These are phyloP conservation scores for Ectropis grisescens DNA, from an alignment of 1,140 invertebrate species.

Conservation along the genomic window DNA sequence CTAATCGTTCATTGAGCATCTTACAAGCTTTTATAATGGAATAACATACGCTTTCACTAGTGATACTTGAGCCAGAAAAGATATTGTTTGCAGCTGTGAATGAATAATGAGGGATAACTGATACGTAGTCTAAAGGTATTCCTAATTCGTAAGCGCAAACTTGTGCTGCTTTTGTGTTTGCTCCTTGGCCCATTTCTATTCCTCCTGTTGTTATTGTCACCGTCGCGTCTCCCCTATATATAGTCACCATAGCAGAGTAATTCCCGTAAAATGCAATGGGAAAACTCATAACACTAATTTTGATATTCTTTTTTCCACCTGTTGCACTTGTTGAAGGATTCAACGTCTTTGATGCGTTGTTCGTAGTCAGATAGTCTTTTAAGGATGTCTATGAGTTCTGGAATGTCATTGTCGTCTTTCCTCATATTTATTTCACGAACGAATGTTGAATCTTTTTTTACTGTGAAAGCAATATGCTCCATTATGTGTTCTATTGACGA, in stretches of 20 bases:
- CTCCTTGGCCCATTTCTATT: constrained; percentile 88
- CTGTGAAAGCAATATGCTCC: constrained; percentile 81
- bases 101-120: constrained; percentile 76
- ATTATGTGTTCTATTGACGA: constrained; percentile 84
- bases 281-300: constrained; percentile 77
- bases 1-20: constrained; percentile 72
- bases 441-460: constrained; percentile 78
- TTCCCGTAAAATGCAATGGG: constrained; percentile 71
- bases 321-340: constrained; percentile 77
- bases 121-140: constrained; percentile 78
- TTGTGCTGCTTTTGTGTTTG: constrained; percentile 78
- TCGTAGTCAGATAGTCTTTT: constrained; percentile 70
- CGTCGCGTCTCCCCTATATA: constrained; percentile 82
- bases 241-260: constrained; percentile 75
- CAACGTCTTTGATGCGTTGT: constrained; percentile 66
- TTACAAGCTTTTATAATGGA: constrained; percentile 78
- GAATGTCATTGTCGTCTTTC: constrained; percentile 46
- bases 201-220: constrained; percentile 83
- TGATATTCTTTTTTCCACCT: constrained; percentile 82
- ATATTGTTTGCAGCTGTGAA: constrained; percentile 76
- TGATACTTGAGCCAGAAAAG: constrained; percentile 80
- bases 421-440: constrained; percentile 76
- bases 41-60: constrained; percentile 79
- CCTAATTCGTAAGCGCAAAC: constrained; percentile 80
- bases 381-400: constrained; percentile 33